These are phyloP conservation scores for Solenodon paradoxus DNA, from an alignment of 2,113 vertebrate genomes.

Conservation along the genomic window DNA sequence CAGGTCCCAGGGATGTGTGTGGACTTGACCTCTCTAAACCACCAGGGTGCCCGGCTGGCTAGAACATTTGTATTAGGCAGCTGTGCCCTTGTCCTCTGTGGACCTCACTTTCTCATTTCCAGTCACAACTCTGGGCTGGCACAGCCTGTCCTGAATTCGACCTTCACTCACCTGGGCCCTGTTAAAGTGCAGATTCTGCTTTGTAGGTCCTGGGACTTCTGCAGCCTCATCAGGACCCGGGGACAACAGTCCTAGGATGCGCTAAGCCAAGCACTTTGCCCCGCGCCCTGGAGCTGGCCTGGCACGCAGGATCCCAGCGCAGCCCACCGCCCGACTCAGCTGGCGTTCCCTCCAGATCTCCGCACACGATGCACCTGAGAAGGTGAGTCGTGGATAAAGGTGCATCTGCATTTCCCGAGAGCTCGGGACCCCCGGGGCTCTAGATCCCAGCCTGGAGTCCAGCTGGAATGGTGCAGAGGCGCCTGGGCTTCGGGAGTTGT, in stretches of 20 bases:
- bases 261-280: rapidly evolving
- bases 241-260: neutral
- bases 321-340: neutral
- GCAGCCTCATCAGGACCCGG: neutral
- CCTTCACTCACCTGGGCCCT: neutral
- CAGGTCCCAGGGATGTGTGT: no score
- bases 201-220: neutral
- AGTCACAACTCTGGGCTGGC: no score
- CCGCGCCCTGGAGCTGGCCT: neutral
- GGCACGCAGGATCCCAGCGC: neutral
- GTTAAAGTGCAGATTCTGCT: neutral
- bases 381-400: rapidly evolving
- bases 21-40: no score
- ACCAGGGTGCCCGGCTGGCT: no score
- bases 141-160: neutral
- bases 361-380: rapidly evolving
- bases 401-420: no score
- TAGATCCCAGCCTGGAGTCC: neutral
- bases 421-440: no score
- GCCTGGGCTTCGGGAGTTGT: neutral
- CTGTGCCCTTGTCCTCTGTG: neutral
- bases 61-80: neutral
- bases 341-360: neutral
- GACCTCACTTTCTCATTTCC: neutral
- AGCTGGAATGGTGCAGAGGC: neutral